phyloP scores from a whole-genome alignment of 2,888 invertebrate genomes.

The Synanthedon myopaeformis region DNA sequence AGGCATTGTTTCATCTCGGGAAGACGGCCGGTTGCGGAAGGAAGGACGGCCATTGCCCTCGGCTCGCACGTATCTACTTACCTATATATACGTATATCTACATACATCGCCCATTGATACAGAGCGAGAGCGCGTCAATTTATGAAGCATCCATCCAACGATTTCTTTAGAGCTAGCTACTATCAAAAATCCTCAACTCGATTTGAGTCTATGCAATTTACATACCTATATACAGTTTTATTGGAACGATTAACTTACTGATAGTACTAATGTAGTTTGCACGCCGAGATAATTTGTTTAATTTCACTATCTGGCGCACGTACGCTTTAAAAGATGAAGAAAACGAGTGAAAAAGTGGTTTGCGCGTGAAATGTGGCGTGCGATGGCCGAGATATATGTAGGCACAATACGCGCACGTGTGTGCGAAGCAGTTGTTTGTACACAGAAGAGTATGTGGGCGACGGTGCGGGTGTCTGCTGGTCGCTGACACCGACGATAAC shows the following conservation, averaged over 20 bases:
- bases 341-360: background rate
- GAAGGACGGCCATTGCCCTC: conserved; percentile 53
- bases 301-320: conserved; percentile 40
- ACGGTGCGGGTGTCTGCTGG: conserved; percentile 39
- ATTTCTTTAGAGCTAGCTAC: too few relatives aligned
- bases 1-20: conserved; percentile 13
- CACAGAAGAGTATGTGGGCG: conserved; percentile 57
- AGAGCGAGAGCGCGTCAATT: too few relatives aligned
- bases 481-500: conserved; percentile 66
- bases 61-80: conserved; percentile 1
- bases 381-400: background rate
- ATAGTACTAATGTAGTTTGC: too few relatives aligned
- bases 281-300: conserved; percentile 7
- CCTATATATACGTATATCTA: too few relatives aligned
- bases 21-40: conserved; percentile 28
- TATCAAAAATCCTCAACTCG: too few relatives aligned
- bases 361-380: background rate
- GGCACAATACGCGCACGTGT: conserved; percentile 8
- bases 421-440: conserved; percentile 40
- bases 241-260: too few relatives aligned
- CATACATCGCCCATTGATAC: too few relatives aligned
- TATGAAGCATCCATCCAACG: too few relatives aligned
- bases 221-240: too few relatives aligned
- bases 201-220: too few relatives aligned
- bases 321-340: conserved; percentile 28